These are phyloP conservation scores for Mohoua ochrocephala DNA, from an alignment of 2,113 vertebrate species.

Conservation along the genomic window DNA sequence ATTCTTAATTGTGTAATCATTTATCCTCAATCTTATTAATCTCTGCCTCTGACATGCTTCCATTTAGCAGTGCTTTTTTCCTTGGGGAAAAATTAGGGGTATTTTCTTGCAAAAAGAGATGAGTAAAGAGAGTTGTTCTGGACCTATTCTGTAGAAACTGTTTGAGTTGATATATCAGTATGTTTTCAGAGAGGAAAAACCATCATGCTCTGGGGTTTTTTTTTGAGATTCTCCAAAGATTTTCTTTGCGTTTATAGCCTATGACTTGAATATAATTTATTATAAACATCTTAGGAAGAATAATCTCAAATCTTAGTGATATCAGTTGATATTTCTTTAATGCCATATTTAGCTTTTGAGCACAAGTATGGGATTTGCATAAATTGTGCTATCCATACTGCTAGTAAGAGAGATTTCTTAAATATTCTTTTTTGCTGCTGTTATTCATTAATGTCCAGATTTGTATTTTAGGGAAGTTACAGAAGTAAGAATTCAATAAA, in stretches of 20 bases:
- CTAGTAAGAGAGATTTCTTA: background rate
- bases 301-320: background rate
- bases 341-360: background rate
- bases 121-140: background rate
- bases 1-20: background rate
- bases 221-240: background rate
- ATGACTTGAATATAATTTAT: background rate
- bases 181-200: background rate
- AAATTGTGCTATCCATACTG: background rate
- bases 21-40: background rate
- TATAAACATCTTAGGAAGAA: background rate
- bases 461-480: constrained; percentile 84
- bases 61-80: background rate
- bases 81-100: background rate
- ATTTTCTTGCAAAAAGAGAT: background rate
- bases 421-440: background rate
- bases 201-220: background rate
- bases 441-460: background rate
- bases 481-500: constrained; percentile 90
- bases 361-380: background rate
- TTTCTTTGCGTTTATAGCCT: background rate
- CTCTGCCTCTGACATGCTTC: background rate
- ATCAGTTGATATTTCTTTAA: background rate
- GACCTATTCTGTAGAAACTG: background rate
- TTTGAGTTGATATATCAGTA: background rate